A percentile compares a stretch with the other conserved stretches of the same genome.
Evolutionary conservation across 2,888 invertebrate genomes (phyloP).

Genomic region (Mythimna impura): DNA sequence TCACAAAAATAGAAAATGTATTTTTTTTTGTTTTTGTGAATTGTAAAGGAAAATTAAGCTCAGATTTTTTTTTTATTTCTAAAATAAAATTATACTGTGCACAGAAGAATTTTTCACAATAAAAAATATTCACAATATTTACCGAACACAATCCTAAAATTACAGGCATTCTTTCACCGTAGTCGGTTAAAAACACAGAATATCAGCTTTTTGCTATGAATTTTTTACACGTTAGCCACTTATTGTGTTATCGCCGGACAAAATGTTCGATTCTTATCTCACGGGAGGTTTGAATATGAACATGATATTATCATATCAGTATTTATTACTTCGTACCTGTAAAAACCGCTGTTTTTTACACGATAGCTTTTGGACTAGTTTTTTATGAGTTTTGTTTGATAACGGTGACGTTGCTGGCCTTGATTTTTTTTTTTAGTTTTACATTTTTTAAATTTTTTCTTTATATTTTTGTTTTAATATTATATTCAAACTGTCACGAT

Average conservation of each 20-base stretch:
- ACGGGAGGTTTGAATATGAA: conserved; percentile 59
- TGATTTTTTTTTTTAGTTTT: conserved; percentile 1
- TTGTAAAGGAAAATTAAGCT: not conserved
- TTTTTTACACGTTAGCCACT: conserved; percentile 70
- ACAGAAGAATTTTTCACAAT: not conserved
- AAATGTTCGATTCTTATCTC: conserved; percentile 67
- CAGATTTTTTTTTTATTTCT: not conserved
- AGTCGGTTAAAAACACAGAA: conserved; percentile 59
- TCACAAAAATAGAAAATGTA: not conserved
- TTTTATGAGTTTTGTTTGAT: not conserved
- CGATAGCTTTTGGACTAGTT: conserved; percentile 6
- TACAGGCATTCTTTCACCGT: conserved; percentile 48
- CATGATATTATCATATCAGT: conserved; percentile 64
- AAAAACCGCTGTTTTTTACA: conserved; percentile 42
- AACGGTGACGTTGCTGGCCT: conserved; percentile 21
- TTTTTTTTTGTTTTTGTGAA: not conserved
- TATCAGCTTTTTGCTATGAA: conserved; percentile 61
- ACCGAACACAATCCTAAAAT: conserved; percentile 51
- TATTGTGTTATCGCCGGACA: conserved; percentile 67
- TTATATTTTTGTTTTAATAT: not conserved
- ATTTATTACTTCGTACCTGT: conserved; percentile 58
- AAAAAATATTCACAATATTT: conserved; percentile 32
- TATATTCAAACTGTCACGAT: not conserved
- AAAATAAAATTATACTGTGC: not conserved
- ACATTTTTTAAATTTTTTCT: not conserved